Evolutionary conservation across 1,140 invertebrate genomes (phyloP), one percentile per base, ranked within the genome.

Genomic region (Penaeus indicus): DNA sequence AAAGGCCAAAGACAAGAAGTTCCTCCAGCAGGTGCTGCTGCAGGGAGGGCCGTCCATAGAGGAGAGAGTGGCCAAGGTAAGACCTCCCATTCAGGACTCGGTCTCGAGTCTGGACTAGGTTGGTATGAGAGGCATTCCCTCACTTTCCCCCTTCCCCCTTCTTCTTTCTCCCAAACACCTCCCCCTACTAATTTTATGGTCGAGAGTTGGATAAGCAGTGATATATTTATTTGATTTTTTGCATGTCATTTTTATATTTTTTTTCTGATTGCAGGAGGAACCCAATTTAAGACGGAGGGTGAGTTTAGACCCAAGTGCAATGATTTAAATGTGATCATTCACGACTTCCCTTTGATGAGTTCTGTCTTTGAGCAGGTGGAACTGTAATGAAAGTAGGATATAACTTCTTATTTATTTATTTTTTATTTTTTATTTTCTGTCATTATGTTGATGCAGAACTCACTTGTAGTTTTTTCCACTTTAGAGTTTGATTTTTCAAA

Each of bases 1-100:
- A 92, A 99, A 99, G 94, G 97, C 98, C 8, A 99, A 99, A 94
- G 99, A 99, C 93, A 97, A 97, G 91, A 97, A 97, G 92, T 99
- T 98, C 93, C 93, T 99, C 0, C 96, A 98, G 91, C 96, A 98
- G 92, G 97, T 97, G 0, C 93, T 99, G 88, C 95, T 99, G 38
- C 95, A 96, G 19, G 96, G 96, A 92, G 97, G 97, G 21, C 97
- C 96, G 90, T 98, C 95, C 93, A 95, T 97, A 93, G 97, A 97
- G 93, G 97, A 96, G 47, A 94, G 97, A 90, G 96, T 97, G 21
- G 96, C 97, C 93, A 98, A 98, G 94, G 96, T 96, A 93, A 91
- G 90, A 54, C 54, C 54, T 54, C 54, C 54, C 54, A 54, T 54
- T 16, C 54, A 54, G 54, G 54, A 16, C 54, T 54, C 11, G 11